Conservation (phyloP, 2,888 invertebrate genomes). For the Muscina levida region DNA sequence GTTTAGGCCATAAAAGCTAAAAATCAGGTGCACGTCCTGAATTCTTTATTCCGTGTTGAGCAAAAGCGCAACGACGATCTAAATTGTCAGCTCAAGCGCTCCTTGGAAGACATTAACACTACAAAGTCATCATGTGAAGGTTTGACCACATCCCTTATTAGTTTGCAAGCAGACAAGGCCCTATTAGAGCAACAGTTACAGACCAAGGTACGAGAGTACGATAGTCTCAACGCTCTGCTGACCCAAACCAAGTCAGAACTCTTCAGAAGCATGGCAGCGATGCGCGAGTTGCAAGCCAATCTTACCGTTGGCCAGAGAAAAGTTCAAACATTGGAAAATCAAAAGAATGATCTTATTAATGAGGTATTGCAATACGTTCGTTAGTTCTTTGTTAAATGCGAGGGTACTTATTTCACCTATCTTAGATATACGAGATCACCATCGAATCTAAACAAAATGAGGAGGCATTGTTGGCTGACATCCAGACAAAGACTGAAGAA, state of each 20-base stretch:
- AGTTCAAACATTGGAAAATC: constrained; percentile 70
- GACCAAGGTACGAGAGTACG: constrained; percentile 71
- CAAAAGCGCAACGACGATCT: constrained; percentile 76
- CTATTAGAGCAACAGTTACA: constrained; percentile 70
- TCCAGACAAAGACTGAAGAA: constrained; percentile 60
- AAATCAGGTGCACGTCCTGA: constrained; percentile 77
- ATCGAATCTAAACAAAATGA: constrained; percentile 63
- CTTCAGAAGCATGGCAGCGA: constrained; percentile 70
- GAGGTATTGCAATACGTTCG: constrained; percentile 66
- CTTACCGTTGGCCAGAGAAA: constrained; percentile 73
- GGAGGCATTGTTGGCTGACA: constrained; percentile 57
- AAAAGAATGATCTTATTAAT: constrained; percentile 71
- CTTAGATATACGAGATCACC: constrained; percentile 66
- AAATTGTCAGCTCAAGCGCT: constrained; percentile 71
- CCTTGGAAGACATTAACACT: constrained; percentile 71
- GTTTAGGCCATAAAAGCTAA: constrained; percentile 70
- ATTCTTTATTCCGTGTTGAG: constrained; percentile 76
- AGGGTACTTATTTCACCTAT: not conserved
- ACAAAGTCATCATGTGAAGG: constrained; percentile 71
- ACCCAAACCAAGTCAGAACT: constrained; percentile 72
- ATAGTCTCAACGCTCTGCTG: constrained; percentile 71
- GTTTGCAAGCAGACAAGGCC: constrained; percentile 69
- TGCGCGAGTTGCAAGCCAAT: constrained; percentile 71
- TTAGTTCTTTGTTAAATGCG: not conserved
- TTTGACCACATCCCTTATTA: constrained; percentile 70